These are phyloP conservation scores for Apogon hyalosoma DNA, from an alignment of 2,797 vertebrate species.

Conservation along the genomic window DNA sequence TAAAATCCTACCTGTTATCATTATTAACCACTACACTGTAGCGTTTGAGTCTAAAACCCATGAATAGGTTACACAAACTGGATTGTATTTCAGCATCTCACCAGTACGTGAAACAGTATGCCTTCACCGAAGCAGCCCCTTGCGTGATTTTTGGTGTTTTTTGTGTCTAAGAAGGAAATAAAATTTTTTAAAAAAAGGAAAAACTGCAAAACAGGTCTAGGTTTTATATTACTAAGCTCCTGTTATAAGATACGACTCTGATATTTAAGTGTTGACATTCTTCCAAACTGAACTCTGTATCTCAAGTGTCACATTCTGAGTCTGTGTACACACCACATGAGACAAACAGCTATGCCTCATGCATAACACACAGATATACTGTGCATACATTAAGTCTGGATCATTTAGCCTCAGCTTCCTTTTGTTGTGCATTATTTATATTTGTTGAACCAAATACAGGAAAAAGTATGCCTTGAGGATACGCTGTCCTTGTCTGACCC, in stretches of 20 bases:
- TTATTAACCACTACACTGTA: too few species aligned
- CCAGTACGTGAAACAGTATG: too few species aligned
- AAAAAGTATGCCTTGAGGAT: conserved; percentile 15
- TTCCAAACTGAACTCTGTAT: neutral
- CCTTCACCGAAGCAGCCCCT: too few species aligned
- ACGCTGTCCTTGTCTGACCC: conserved; percentile 33
- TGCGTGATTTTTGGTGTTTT: too few species aligned
- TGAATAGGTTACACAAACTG: too few species aligned
- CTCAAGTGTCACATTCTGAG: neutral
- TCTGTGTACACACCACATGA: neutral
- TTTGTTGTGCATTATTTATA: conserved; percentile 47
- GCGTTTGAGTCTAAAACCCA: too few species aligned
- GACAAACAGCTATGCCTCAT: neutral
- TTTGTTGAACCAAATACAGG: conserved; percentile 20
- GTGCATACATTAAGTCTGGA: conserved; percentile 21
- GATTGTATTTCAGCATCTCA: too few species aligned
- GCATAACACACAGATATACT: neutral
- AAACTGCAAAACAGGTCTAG: neutral
- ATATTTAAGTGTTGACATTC: neutral
- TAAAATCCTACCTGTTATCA: too few species aligned
- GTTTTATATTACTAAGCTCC: neutral
- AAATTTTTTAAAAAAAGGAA: neutral
- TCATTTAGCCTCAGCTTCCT: conserved; percentile 40
- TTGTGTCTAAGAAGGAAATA: neutral
- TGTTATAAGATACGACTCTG: neutral